phyloP scores from a whole-genome alignment of 2,113 vertebrate genomes.

The Eidolon helvum region DNA sequence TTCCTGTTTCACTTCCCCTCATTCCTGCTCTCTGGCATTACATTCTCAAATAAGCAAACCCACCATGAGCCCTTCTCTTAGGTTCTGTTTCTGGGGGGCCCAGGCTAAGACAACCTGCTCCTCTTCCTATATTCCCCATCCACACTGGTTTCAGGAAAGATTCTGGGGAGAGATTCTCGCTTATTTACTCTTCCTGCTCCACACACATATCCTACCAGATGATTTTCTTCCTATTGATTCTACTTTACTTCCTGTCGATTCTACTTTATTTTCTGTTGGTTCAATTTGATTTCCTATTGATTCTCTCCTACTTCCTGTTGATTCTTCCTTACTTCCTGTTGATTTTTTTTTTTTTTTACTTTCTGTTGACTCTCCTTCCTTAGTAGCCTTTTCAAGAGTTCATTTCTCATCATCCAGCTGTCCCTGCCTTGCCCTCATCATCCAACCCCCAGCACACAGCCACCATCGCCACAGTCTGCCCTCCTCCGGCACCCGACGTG shows the following conservation, averaged over 20 bases:
- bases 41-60: not conserved
- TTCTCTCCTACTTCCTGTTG: not conserved
- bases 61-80: not conserved
- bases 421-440: not conserved
- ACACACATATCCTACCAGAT: not conserved
- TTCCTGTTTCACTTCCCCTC: not conserved
- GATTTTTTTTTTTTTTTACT: not conserved
- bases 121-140: not conserved
- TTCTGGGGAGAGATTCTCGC: not conserved
- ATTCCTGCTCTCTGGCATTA: not conserved
- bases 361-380: not conserved
- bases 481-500: not conserved
- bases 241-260: not conserved
- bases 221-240: not conserved
- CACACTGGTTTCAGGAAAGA: not conserved
- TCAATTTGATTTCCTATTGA: not conserved
- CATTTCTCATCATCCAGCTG: not conserved
- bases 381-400: not conserved
- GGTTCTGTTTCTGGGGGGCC: not conserved
- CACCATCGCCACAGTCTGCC: accelerated
- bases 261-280: not conserved
- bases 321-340: not conserved
- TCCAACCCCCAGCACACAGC: not conserved
- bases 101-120: not conserved
- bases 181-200: no score